A percentile compares a stretch with the other conserved stretches of the same genome.
phyloP scores from a whole-genome alignment of 2,797 vertebrate species.

The Pelochelys cantorii region DNA sequence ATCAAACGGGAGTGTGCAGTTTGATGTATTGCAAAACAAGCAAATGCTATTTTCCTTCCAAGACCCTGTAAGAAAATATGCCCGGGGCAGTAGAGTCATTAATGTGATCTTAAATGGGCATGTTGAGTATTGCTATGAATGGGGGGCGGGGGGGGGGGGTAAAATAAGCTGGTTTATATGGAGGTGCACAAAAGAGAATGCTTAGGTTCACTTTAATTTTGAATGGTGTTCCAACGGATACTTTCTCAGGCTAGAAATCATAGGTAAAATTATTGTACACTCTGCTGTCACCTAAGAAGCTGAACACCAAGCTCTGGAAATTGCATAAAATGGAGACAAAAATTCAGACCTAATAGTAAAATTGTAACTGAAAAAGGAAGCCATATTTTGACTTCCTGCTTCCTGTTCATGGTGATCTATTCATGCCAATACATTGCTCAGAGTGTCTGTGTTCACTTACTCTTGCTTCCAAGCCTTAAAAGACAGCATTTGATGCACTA shows the following conservation, averaged over 20 bases:
- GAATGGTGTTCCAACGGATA: constrained; percentile 22
- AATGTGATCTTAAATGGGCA: constrained; percentile 56
- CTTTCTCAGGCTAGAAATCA: constrained; percentile 20
- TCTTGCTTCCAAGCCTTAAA: not conserved
- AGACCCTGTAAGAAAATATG: constrained; percentile 49
- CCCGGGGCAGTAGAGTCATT: constrained; percentile 42
- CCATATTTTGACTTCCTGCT: not conserved
- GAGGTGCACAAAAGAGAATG: constrained; percentile 12
- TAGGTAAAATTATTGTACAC: not conserved
- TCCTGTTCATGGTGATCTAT: not conserved
- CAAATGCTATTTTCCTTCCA: constrained; percentile 63
- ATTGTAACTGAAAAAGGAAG: not conserved
- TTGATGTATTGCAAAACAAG: constrained; percentile 61
- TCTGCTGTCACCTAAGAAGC: constrained; percentile 1
- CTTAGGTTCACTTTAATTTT: constrained; percentile 18
- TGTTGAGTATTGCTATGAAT: not conserved
- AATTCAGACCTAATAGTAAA: no score
- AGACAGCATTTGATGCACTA: fast-evolving
- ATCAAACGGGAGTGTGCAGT: constrained; percentile 58
- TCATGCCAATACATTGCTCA: fast-evolving
- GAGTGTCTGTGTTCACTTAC: not conserved
- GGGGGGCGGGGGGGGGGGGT: not conserved
- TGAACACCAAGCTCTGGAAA: constrained; percentile 20
- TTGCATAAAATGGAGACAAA: not conserved
- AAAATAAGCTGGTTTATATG: constrained; percentile 42